phyloP scores from a whole-genome alignment of 2,797 vertebrate species.

The Coranthus polyacanthus region DNA sequence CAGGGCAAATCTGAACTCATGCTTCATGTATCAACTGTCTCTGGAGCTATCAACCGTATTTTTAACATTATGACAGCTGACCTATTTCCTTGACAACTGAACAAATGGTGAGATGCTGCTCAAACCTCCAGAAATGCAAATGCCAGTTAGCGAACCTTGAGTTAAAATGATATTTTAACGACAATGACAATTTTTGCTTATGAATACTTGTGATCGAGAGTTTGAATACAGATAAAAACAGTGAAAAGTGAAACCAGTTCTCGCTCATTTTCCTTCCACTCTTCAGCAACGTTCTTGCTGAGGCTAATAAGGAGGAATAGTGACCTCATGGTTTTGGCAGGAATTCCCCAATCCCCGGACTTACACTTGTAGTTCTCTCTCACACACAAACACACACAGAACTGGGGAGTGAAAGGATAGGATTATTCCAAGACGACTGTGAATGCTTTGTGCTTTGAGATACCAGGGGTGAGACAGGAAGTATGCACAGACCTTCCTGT shows the following conservation, averaged over 20 bases:
- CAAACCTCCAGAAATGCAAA: not conserved
- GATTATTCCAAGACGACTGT: slow-evolving; percentile 79
- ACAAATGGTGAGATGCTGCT: not conserved
- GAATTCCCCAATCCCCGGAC: slow-evolving; percentile 60
- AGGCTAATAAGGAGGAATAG: slow-evolving; percentile 50
- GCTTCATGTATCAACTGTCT: too few species aligned
- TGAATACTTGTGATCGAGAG: not conserved
- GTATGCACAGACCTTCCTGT: slow-evolving; percentile 41
- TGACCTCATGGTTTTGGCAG: slow-evolving; percentile 69
- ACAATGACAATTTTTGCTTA: too few species aligned
- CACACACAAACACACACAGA: slow-evolving; percentile 28
- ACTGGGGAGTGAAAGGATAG: slow-evolving; percentile 68
- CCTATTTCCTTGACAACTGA: too few species aligned
- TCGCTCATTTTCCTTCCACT: slow-evolving; percentile 5
- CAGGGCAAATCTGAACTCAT: too few species aligned
- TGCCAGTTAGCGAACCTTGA: not conserved
- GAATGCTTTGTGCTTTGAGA: slow-evolving; percentile 75
- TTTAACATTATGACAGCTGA: too few species aligned
- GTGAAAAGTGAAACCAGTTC: not conserved
- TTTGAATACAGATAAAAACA: slow-evolving; percentile 6
- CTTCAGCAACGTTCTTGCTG: slow-evolving; percentile 38
- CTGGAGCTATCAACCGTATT: too few species aligned
- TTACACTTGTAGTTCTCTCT: slow-evolving; percentile 19
- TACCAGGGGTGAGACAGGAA: slow-evolving; percentile 58
- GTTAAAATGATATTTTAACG: not conserved